Evolutionary conservation across 2,888 invertebrate species (phyloP), one percentile per base, ranked within the genome.

Genomic region (Geophilus truncorum): DNA sequence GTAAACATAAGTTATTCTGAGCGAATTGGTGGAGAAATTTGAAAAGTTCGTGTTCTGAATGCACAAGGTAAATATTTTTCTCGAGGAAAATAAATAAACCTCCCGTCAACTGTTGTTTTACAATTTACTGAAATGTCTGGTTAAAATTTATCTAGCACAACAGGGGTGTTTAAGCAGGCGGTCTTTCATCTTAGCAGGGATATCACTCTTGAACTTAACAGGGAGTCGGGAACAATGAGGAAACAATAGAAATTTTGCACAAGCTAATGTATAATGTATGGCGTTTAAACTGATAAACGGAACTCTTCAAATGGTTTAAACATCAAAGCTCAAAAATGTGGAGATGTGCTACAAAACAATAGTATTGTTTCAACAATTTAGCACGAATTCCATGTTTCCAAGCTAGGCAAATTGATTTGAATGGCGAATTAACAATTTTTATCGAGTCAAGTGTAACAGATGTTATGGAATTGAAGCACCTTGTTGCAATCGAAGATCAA

Each of bases 401-500:
- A 51, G 18, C 51, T 18, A 70, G 70, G 10, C 12, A 25, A 25
- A 70, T 70, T 70, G 70, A 70, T 70, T 70, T 25, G 10, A n/a
- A 70, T 28, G 12, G 25, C 25, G 25, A 70, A 70, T 70, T 70
- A 70, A 25, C 28, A 70, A 70, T 28, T 70, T 70, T 70, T 25
- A n/a, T 28, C 25, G 28, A n/a, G 51, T 70, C 70, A 2, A 70
- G 70, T 51, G 51, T 70, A 70, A 70, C 70, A 70, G 70, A 70
- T 70, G 70, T 70, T 70, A 70, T 70, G 70, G 70, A 70, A 70
- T 70, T 70, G 70, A 70, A 70, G 25, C 70, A 70, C 70, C 70
- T 70, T 70, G 70, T 70, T 25, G 25, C 70, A 70, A 70, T 70
- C 70, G 70, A 70, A 70, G 70, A 70, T 70, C 70, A 70, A 70